Evolutionary conservation across 2,888 invertebrate genomes (phyloP), one percentile per base, ranked within the genome.

Genomic region (Deilephila porcellus): DNA sequence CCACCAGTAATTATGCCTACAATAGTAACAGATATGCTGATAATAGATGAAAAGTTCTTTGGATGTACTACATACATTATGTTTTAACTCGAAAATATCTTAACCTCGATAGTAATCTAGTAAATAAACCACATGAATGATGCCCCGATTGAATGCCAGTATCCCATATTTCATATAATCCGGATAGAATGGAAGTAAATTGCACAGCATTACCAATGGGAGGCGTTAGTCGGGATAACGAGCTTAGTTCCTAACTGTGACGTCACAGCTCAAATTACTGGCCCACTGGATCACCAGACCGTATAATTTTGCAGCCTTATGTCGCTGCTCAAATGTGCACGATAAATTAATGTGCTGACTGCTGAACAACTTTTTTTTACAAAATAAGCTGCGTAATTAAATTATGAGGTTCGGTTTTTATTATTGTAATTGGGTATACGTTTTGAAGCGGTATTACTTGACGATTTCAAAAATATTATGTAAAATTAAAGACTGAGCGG

Each of bases 141-240:
- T 5, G 0, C 5, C 19, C 5, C n/a, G n/a, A n/a, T n/a, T 56
- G 6, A 56, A 56, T n/a, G 56, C 56, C 19, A 34, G n/a, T 63
- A 32, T 29, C 14, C 17, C 29, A 29, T 32, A 63, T 34, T 34
- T 34, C n/a, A 62, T 32, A 8, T 14, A 63, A 32, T 63, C 62
- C 62, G 29, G 4, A 62, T 29, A 32, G 62, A 34, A 63, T 63
- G 19, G 19, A 3, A 63, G 62, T 63, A 63, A 63, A 63, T 63
- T 63, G 62, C 17, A 32, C 32, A 4, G 62, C 7, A 70, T 74
- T 74, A 63, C 74, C 60, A 70, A 73, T 34, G 73, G 70, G 75
- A 73, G 73, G 72, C 63, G 70, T 45, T 63, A 56, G 56, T n/a
- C 56, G 60, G 62, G 20, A 64, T 67, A 67, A 67, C 64, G 64